These are phyloP conservation scores for Acrobasis repandana DNA, from an alignment of 2,888 invertebrate genomes.

Conservation along the genomic window DNA sequence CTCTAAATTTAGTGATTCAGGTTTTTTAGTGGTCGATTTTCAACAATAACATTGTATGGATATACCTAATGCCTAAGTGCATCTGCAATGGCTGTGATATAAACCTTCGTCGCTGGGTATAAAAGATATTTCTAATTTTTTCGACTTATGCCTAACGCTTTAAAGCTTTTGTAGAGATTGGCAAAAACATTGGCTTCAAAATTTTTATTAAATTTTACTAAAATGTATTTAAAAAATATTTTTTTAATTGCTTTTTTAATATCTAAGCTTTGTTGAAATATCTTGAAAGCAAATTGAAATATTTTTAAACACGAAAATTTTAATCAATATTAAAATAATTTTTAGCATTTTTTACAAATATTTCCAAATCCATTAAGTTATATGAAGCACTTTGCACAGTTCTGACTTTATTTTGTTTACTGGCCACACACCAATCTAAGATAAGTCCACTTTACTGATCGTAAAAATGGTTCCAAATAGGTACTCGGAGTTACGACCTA, in stretches of 20 bases:
- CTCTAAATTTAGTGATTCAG: constrained; percentile 36
- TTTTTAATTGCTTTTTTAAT: constrained; percentile 7
- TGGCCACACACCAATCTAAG: constrained; percentile 44
- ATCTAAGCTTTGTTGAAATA: background rate
- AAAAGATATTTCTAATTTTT: constrained; percentile 39
- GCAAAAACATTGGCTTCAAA: constrained; percentile 42
- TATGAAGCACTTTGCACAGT: constrained; percentile 16
- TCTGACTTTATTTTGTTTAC: constrained; percentile 12
- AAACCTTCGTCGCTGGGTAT: constrained; percentile 73
- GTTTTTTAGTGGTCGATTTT: constrained; percentile 48
- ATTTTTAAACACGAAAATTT: background rate
- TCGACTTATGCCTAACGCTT: constrained; percentile 42
- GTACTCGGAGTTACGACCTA: constrained; percentile 40
- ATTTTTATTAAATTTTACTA: constrained; percentile 26
- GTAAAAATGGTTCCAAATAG: constrained; percentile 49
- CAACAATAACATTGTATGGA: constrained; percentile 57
- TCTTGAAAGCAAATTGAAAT: background rate
- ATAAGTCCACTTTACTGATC: constrained; percentile 45
- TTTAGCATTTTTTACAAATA: background rate
- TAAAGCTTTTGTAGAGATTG: constrained; percentile 50
- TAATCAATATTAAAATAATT: background rate
- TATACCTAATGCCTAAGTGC: constrained; percentile 72
- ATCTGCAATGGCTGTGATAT: constrained; percentile 74
- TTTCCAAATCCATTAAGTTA: background rate
- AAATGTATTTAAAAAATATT: constrained; percentile 10